These are phyloP conservation scores for Crotalus helleri DNA, from an alignment of 2,113 vertebrate species.

Conservation along the genomic window DNA sequence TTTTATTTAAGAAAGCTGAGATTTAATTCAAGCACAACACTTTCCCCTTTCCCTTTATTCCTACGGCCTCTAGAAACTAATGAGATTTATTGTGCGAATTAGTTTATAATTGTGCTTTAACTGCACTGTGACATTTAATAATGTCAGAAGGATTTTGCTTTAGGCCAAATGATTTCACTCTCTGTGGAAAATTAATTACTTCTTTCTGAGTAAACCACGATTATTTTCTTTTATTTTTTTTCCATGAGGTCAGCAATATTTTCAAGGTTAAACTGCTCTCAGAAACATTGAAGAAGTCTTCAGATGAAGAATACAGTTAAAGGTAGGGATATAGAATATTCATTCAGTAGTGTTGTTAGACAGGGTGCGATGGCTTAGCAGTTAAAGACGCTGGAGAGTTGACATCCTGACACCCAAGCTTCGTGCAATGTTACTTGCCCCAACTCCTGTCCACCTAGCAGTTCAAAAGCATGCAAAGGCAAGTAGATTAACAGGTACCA, in stretches of 20 bases:
- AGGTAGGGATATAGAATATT: slow-evolving; percentile 6
- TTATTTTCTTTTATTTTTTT: slow-evolving; percentile 10
- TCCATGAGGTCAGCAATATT: slow-evolving; percentile 50
- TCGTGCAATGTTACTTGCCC: neutral
- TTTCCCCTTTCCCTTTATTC: slow-evolving; percentile 65
- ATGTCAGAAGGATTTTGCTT: slow-evolving; percentile 76
- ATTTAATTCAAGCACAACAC: slow-evolving; percentile 59
- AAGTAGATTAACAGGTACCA: neutral
- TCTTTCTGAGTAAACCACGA: slow-evolving; percentile 56
- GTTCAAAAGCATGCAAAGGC: neutral
- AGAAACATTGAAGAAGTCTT: slow-evolving; percentile 49
- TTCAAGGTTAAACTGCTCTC: slow-evolving; percentile 67
- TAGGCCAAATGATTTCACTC: slow-evolving; percentile 67
- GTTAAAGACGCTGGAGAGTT: neutral
- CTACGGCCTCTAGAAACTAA: slow-evolving; percentile 66
- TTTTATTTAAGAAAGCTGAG: slow-evolving; percentile 44
- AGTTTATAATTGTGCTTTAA: slow-evolving; percentile 76
- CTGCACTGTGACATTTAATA: slow-evolving; percentile 74
- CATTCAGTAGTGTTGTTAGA: neutral
- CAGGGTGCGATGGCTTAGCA: neutral
- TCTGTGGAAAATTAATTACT: slow-evolving; percentile 69
- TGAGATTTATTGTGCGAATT: slow-evolving; percentile 76
- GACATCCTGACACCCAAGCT: neutral
- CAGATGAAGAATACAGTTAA: slow-evolving; percentile 16
- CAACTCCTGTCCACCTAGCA: neutral